Conservation (phyloP, 2,797 vertebrate genomes). For the Anniella stebbinsi region DNA sequence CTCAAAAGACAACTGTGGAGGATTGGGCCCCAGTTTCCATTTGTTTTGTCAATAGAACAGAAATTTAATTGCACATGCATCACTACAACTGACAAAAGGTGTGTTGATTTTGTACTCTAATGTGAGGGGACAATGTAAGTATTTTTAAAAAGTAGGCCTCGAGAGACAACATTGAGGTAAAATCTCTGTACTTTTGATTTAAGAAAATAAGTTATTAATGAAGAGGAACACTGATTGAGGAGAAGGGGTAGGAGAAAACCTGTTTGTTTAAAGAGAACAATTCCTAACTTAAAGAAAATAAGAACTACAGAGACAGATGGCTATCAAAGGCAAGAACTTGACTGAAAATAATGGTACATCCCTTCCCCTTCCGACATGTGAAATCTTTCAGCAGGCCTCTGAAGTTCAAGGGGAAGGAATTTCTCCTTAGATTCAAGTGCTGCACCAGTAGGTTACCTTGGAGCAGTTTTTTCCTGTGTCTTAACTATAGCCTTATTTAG, state of each 20-base stretch:
- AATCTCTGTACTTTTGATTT: neutral
- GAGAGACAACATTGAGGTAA: neutral
- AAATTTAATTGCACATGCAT: neutral
- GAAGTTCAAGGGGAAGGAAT: neutral
- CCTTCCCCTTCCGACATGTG: neutral
- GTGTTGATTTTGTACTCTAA: neutral
- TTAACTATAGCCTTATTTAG: neutral
- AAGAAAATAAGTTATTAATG: neutral
- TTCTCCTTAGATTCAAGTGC: neutral
- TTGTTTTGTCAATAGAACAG: neutral
- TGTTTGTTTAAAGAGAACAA: neutral
- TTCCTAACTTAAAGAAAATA: constrained; percentile 3
- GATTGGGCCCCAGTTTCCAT: neutral
- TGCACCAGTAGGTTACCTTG: neutral
- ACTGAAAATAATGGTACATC: neutral
- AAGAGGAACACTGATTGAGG: neutral
- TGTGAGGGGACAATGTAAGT: neutral
- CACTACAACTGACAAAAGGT: neutral
- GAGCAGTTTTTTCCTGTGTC: neutral
- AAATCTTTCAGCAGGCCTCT: constrained; percentile 1
- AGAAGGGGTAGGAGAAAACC: neutral
- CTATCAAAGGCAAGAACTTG: neutral
- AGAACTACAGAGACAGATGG: neutral
- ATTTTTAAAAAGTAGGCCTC: neutral
- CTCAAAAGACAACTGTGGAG: neutral